Evolutionary conservation across 2,113 vertebrate species (phyloP).

Genomic region (Neolamprologus hecqui): DNA sequence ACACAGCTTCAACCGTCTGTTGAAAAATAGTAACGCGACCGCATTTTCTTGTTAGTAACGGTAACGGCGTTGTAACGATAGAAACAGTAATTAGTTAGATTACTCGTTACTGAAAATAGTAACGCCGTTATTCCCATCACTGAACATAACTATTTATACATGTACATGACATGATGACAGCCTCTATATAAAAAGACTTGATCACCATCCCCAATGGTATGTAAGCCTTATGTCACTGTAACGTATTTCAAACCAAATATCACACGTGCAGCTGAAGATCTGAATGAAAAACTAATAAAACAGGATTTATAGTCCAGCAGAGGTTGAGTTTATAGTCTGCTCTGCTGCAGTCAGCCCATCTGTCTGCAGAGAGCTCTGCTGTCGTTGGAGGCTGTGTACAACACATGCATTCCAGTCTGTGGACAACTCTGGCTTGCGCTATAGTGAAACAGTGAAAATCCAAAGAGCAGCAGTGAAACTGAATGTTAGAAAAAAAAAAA

Average conservation of each 20-base stretch:
- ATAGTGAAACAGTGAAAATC: not conserved
- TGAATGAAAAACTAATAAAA: not conserved
- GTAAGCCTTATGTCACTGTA: not conserved
- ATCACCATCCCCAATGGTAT: not conserved
- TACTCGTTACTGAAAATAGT: not conserved
- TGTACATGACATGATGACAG: not conserved
- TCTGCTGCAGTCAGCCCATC: not conserved
- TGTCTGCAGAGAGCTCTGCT: not conserved
- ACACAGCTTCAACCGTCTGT: not conserved
- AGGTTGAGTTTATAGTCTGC: not conserved
- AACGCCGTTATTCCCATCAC: accelerated
- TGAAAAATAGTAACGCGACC: not conserved
- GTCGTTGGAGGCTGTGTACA: accelerated
- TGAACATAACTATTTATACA: not conserved
- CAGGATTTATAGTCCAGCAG: not conserved
- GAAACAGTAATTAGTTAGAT: not conserved
- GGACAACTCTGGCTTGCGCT: not conserved
- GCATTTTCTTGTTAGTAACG: accelerated
- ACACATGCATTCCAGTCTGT: not conserved
- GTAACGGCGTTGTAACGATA: not conserved
- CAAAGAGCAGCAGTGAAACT: not conserved
- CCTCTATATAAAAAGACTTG: not conserved
- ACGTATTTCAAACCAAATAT: not conserved
- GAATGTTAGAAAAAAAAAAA: not conserved
- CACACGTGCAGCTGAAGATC: not conserved